phyloP scores from a whole-genome alignment of 2,888 invertebrate genomes.

The Cloeon dipterum region DNA sequence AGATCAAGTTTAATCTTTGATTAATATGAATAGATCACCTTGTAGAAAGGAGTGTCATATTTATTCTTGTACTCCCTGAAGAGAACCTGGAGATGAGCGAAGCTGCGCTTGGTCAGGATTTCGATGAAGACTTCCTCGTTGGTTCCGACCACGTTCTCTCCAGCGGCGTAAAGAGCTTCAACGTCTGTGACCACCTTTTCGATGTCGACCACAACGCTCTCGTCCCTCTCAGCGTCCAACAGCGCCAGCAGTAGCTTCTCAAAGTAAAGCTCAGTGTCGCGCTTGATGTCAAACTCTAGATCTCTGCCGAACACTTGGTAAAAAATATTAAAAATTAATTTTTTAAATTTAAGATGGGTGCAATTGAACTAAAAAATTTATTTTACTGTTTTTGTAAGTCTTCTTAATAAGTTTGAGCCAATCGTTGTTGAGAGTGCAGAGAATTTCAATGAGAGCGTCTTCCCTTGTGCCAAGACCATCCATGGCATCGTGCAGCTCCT shows the following conservation, averaged over 20 bases:
- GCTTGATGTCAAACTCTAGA: slow-evolving; percentile 58
- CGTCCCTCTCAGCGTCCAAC: slow-evolving; percentile 32
- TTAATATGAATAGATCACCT: slow-evolving; percentile 17
- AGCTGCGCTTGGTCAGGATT: slow-evolving; percentile 23
- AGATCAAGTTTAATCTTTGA: no score
- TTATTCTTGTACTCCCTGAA: slow-evolving; percentile 22
- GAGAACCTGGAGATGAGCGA: slow-evolving; percentile 20
- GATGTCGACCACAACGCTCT: slow-evolving; percentile 20
- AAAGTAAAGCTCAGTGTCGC: slow-evolving; percentile 83
- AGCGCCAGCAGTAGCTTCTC: slow-evolving; percentile 70
- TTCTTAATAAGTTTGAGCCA: background rate
- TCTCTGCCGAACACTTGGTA: slow-evolving; percentile 55
- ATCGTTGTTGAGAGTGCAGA: slow-evolving; percentile 66
- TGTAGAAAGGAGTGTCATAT: slow-evolving; percentile 18
- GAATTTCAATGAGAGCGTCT: slow-evolving; percentile 75
- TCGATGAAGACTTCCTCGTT: slow-evolving; percentile 22
- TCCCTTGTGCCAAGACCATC: slow-evolving; percentile 73
- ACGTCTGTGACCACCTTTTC: slow-evolving; percentile 24
- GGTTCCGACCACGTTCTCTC: slow-evolving; percentile 20
- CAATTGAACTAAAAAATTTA: no score
- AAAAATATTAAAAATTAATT: slow-evolving; percentile 9
- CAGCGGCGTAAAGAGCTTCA: slow-evolving; percentile 15
- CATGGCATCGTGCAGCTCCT: slow-evolving; percentile 71
- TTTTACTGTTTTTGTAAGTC: background rate
- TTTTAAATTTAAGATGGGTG: no score